These are phyloP conservation scores for Pterostichus madidus DNA, from an alignment of 2,888 invertebrate species.

Conservation along the genomic window DNA sequence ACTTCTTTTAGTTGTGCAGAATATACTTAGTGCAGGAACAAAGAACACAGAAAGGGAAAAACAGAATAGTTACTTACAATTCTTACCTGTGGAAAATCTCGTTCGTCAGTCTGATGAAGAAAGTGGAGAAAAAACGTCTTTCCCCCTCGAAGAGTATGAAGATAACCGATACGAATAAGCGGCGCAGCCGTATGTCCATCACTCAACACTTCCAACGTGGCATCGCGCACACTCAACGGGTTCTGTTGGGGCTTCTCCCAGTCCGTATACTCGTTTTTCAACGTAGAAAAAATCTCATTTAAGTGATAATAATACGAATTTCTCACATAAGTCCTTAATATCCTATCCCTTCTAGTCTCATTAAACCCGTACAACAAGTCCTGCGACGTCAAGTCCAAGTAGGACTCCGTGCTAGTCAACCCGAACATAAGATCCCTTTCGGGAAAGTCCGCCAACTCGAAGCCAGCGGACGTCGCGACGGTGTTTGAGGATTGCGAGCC, in stretches of 20 bases:
- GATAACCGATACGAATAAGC: slow-evolving; percentile 87
- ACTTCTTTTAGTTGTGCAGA: too few species aligned
- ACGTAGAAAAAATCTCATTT: slow-evolving; percentile 95
- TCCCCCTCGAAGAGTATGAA: slow-evolving; percentile 89
- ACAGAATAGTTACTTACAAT: slow-evolving; percentile 37
- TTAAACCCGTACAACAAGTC: slow-evolving; percentile 95
- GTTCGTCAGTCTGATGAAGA: slow-evolving; percentile 90
- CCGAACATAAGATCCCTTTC: slow-evolving; percentile 91
- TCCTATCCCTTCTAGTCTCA: slow-evolving; percentile 90
- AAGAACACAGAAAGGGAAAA: slow-evolving; percentile 11
- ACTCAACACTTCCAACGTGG: slow-evolving; percentile 91
- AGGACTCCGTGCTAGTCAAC: slow-evolving; percentile 90
- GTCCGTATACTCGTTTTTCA: slow-evolving; percentile 96
- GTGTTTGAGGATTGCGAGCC: slow-evolving; percentile 77
- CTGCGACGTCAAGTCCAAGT: slow-evolving; percentile 89
- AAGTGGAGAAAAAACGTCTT: slow-evolving; percentile 94
- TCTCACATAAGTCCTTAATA: slow-evolving; percentile 93
- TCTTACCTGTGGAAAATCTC: slow-evolving; percentile 87
- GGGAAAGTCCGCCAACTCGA: slow-evolving; percentile 90
- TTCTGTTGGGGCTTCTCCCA: slow-evolving; percentile 95
- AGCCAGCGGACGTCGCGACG: slow-evolving; percentile 85
- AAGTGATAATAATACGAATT: slow-evolving; percentile 97
- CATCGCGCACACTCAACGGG: slow-evolving; percentile 91
- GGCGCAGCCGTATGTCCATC: slow-evolving; percentile 96
- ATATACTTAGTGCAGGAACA: background rate